These are phyloP conservation scores for Alloscopus bannaensis DNA, from an alignment of 2,888 invertebrate species.

Conservation along the genomic window DNA sequence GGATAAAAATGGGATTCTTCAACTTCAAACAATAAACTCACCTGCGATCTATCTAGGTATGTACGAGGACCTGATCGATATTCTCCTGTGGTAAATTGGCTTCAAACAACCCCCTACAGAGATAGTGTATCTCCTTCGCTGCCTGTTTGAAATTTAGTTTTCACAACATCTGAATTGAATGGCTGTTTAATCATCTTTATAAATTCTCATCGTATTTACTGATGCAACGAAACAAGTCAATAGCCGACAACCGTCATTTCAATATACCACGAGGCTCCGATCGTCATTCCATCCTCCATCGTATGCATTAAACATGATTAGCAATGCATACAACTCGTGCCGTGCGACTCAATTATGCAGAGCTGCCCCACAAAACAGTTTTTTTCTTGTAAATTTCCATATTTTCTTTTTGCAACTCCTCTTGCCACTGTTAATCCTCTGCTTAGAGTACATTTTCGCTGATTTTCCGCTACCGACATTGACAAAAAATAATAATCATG, in stretches of 20 bases:
- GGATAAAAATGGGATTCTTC: too few relatives aligned
- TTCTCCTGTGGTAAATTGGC: too few relatives aligned
- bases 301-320: too few relatives aligned
- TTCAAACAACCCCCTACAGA: too few relatives aligned
- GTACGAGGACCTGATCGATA: too few relatives aligned
- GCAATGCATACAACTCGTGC: too few relatives aligned
- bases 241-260: too few relatives aligned
- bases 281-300: too few relatives aligned
- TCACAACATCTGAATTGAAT: conserved; percentile 9
- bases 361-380: conserved; percentile 17
- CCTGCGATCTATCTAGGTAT: too few relatives aligned
- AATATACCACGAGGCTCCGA: too few relatives aligned
- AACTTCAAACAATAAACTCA: too few relatives aligned
- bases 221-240: conserved; percentile 47
- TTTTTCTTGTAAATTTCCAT: conserved; percentile 26
- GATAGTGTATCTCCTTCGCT: background rate
- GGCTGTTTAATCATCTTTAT: conserved; percentile 25
- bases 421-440: background rate
- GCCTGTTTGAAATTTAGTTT: conserved; percentile 25
- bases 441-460: background rate
- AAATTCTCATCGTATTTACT: conserved; percentile 27
- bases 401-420: background rate
- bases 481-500: conserved; percentile 49
- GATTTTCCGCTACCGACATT: conserved; percentile 40
- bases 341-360: too few relatives aligned